Evolutionary conservation across 2,888 invertebrate genomes (phyloP), one percentile per base, ranked within the genome.

Genomic region (Archaeoteleia sp.): DNA sequence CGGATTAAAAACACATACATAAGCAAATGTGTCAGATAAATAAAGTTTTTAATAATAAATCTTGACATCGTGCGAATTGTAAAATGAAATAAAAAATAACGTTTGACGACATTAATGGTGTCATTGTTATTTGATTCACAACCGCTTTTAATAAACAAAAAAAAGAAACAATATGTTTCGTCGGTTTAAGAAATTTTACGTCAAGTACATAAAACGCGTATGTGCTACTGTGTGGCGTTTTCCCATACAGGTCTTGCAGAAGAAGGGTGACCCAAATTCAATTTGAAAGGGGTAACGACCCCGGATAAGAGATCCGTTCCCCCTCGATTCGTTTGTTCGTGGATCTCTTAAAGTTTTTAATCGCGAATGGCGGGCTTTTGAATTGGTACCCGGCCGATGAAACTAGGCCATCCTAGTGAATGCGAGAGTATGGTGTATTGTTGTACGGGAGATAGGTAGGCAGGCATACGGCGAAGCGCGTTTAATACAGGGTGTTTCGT

Each of bases 221-320:
- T n/a, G n/a, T n/a, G n/a, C n/a, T n/a, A n/a, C n/a, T n/a, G 37
- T 13, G 32, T n/a, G 10, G 27, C 15, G 53, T 68, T 68, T 68
- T 68, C 54, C 58, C 58, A 58, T 53, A 58, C 58, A 43, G 43
- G 35, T 45, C 32, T 43, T 43, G 42, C 34, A 35, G 49, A 60
- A 75, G 75, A 75, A 67, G 74, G 70, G 74, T 82, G 78, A 82
- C 83, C 83, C 73, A 80, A 82, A 81, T 83, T 74, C 72, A 81
- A 80, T 83, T 74, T 72, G 51, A 76, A 79, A 78, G 74, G 80
- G 82, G 80, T 83, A 84, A 83, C 83, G 82, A 84, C 83, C 83
- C 81, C 78, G 77, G 62, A 69, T 73, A 69, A 72, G 72, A 72
- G 67, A 60, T 57, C 23, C 45, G 55, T 62, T 62, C 55, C 63